These are phyloP conservation scores for Lamprologus speciosus DNA, from an alignment of 2,113 vertebrate genomes.

Conservation along the genomic window DNA sequence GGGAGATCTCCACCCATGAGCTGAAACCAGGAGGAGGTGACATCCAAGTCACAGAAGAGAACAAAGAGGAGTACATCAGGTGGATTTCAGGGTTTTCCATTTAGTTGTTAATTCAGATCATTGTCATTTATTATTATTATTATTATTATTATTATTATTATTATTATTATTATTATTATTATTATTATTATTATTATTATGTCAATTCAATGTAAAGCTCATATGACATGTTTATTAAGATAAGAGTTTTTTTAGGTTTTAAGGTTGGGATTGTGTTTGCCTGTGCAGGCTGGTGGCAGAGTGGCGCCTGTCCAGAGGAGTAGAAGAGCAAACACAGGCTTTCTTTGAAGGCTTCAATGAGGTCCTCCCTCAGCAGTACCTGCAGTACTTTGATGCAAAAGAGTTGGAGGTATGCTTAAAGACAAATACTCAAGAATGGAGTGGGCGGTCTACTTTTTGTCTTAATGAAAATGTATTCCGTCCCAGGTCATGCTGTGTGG, in stretches of 20 bases:
- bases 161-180: not conserved
- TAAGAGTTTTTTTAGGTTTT: not conserved
- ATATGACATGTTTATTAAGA: not conserved
- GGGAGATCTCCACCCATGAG: conserved; percentile 94
- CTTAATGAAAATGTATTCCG: not conserved
- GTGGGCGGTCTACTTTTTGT: not conserved
- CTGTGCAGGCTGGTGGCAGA: conserved; percentile 86
- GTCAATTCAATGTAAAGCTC: not conserved
- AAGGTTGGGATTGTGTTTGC: not conserved
- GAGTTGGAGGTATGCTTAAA: conserved; percentile 83
- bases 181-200: not conserved
- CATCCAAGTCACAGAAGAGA: conserved; percentile 93
- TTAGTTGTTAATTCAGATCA: not conserved
- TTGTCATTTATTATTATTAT: not conserved
- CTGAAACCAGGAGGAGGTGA: conserved; percentile 90
- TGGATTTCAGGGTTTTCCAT: conserved; percentile 25
- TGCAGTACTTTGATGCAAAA: conserved; percentile 98
- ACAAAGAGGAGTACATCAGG: conserved; percentile 98
- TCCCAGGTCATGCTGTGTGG: conserved; percentile 93
- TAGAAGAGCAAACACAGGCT: conserved; percentile 95
- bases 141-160: too few relatives aligned
- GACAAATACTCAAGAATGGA: not conserved
- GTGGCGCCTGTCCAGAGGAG: conserved; percentile 93
- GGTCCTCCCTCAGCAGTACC: conserved; percentile 94
- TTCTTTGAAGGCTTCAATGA: conserved; percentile 99